Base-by-base conservation (phyloP, 2,888 invertebrate genomes). In the Monochamus alternatus region DNA sequence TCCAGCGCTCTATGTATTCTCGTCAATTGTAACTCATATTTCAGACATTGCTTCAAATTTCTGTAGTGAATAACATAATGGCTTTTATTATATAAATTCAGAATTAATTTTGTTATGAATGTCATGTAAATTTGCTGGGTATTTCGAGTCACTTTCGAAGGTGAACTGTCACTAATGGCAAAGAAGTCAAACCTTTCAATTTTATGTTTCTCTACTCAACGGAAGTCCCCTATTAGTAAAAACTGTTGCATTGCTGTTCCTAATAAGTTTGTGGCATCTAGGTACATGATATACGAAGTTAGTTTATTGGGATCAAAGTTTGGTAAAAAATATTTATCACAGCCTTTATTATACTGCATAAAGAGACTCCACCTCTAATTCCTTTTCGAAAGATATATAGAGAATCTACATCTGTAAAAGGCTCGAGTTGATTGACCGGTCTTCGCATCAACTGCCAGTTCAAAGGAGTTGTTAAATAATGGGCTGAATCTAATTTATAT, bases 401-500 rank as follows among this genome's bases (percentile, higher is more conserved):
- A 47, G 47, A 3, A 47, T 77, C 77, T 22, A 60, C 31, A 59
- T 77, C 74, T 8, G 74, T 72, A 52, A 77, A 74, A 43, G 74
- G 72, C 58, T 76, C 77, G 22, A 77, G n/a, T n/a, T n/a, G 43
- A 14, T 74, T 58, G 14, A 75, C n/a, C n/a, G n/a, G n/a, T n/a
- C n/a, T n/a, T n/a, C n/a, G n/a, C n/a, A n/a, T n/a, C n/a, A n/a
- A 30, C 9, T 60, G 22, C 3, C 71, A 71, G n/a, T 63, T 44
- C 22, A 38, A 38, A n/a, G 69, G 67, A 31, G 55, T 62, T 14
- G 67, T 67, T 44, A 71, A 47, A 43, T 69, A 76, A 5, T 73
- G 73, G 3, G 47, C 73, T 47, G 69, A 84, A 74, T 85, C 85
- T 3, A 85, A 58, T 3, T 74, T 75, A 67, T 86, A 86, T 43